Base-by-base conservation (phyloP, 2,888 invertebrate species). In the Amblyjoppa fuscipennis region DNA sequence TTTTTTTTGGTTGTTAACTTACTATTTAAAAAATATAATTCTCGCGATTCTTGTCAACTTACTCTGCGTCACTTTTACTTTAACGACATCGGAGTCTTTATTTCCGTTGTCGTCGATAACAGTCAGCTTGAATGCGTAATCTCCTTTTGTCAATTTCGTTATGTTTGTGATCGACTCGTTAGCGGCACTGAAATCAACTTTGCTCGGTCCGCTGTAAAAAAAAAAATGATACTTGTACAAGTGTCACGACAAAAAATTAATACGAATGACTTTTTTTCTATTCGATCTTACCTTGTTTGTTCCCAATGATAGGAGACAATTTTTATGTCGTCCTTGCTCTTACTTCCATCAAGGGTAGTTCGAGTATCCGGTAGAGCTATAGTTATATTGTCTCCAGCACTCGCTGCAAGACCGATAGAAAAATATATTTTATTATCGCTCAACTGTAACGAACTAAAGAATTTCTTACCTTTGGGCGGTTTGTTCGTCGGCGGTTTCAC, bases 401-500 rank as follows among this genome's bases (percentile, higher is more conserved):
- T 93, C 0, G 96, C 96, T 93, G 90, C 25, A 95, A 94, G 89
- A 88, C 86, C 41, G 66, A 20, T 61, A 71, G 49, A 75, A 69
- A 64, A 70, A 53, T 51, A 81, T 61, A 81, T 76, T 41, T 38
- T 34, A 45, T 38, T 38, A 45, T 38, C 56, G 34, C 53, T 49
- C 45, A 3, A 49, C 1, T 16, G 3, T 16, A 16, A 49, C 16
- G 45, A 49, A 3, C 16, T 16, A 38, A n/a, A 49, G n/a, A 9
- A 38, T 41, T 0, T 96, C 90, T 95, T 95, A 79, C 98, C 97
- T 51, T 96, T 95, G 0, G 98, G 98, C 9, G 98, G 98, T 79
- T 97, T 97, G 93, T 98, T 98, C 1, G 97, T 97, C 0, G 98
- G 97, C 0, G 97, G 97, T 94, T 98, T 98, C 0, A 99, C 99